Conservation (phyloP, 2,888 invertebrate species). For the Phengaris arion region DNA sequence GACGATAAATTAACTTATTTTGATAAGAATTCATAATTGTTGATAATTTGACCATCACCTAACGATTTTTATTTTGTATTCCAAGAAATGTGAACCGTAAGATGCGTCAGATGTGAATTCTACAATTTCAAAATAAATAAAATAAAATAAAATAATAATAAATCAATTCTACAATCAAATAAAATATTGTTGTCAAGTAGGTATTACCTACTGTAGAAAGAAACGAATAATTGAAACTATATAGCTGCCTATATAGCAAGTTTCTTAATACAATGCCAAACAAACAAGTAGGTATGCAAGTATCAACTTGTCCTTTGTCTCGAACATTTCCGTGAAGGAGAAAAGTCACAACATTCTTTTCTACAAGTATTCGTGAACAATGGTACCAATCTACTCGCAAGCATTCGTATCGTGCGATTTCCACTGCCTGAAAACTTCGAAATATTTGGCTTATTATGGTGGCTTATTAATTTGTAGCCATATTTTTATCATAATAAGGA, state of each 20-base stretch:
- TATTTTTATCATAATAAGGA: not conserved
- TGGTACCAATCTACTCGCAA: not conserved
- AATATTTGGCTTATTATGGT: not conserved
- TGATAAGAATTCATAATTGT: too few relatives aligned
- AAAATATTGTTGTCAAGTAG: not conserved
- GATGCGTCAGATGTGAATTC: too few relatives aligned
- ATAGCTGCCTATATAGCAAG: slow-evolving; percentile 27
- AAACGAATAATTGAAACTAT: too few relatives aligned
- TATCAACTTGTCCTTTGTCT: slow-evolving; percentile 22
- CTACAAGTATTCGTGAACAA: slow-evolving; percentile 18
- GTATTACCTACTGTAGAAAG: too few relatives aligned
- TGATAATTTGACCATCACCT: too few relatives aligned
- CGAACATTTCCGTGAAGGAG: slow-evolving; percentile 7
- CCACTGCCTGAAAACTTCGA: not conserved
- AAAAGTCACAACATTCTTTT: slow-evolving; percentile 24
- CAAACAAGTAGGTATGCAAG: slow-evolving; percentile 15
- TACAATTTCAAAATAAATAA: too few relatives aligned
- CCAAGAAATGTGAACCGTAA: not conserved
- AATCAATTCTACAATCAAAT: too few relatives aligned
- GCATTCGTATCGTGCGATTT: slow-evolving; percentile 11
- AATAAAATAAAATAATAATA: too few relatives aligned
- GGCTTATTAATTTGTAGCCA: not conserved
- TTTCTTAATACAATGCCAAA: slow-evolving; percentile 5
- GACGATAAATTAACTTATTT: too few relatives aligned
- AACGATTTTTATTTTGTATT: not conserved